Evolutionary conservation across 2,888 invertebrate genomes (phyloP).

Genomic region (Julus scandinavius): DNA sequence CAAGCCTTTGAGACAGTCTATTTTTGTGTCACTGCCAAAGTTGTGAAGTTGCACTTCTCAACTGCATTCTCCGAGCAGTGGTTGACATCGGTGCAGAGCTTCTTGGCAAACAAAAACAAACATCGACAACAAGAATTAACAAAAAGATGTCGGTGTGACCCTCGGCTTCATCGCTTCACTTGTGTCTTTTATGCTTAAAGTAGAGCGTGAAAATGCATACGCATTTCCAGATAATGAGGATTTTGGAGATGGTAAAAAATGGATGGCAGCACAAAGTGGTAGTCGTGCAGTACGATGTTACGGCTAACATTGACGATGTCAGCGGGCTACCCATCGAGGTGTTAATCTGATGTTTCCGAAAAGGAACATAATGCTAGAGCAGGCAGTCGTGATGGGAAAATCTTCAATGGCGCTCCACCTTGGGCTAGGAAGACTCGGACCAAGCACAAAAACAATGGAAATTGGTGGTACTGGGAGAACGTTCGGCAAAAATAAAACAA

Average conservation of each 20-base stretch:
- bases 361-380: not conserved
- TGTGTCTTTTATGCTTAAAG: conserved; percentile 7
- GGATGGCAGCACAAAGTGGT: conserved; percentile 2
- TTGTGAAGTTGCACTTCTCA: not conserved
- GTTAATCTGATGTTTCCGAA: conserved; percentile 45
- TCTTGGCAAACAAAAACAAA: not conserved
- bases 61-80: not conserved
- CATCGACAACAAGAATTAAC: not conserved
- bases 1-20: not conserved
- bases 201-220: conserved; percentile 40
- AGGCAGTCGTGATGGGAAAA: conserved; percentile 37
- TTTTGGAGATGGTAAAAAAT: not conserved
- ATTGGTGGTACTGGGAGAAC: conserved; percentile 8
- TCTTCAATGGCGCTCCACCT: conserved; percentile 17
- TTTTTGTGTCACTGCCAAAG: conserved; percentile 23
- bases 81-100: not conserved
- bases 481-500: not conserved
- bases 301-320: conserved; percentile 49
- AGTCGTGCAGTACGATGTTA: conserved; percentile 51
- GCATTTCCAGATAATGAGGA: conserved; percentile 34
- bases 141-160: conserved; percentile 33
- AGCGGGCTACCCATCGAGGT: conserved; percentile 37
- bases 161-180: conserved; percentile 43
- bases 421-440: conserved; percentile 20
- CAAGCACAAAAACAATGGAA: conserved; percentile 26